A percentile compares a stretch with the other conserved stretches of the same genome.
Conservation (phyloP, 1,140 invertebrate genomes). For the Zaprionus africanus region DNA sequence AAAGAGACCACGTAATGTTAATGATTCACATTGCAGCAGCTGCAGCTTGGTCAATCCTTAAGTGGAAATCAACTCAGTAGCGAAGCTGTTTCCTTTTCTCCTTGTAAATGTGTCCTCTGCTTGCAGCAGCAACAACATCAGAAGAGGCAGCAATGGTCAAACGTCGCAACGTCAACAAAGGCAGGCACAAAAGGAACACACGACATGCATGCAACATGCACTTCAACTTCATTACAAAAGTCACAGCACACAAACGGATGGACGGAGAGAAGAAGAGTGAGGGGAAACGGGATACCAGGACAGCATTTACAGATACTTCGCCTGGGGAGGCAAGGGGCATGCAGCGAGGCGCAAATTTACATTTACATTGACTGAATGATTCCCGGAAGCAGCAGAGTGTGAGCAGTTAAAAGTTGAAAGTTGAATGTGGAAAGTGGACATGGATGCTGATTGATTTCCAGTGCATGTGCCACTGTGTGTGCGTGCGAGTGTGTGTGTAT, state of each 20-base stretch:
- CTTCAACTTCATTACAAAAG: conserved; percentile 70
- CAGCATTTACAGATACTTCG: conserved; percentile 5
- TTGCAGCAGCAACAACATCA: conserved; percentile 22
- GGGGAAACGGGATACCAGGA: conserved; percentile 32
- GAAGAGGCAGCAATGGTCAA: conserved; percentile 40
- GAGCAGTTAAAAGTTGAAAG: conserved; percentile 19
- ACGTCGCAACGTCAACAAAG: conserved; percentile 73
- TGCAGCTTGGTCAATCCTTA: background rate
- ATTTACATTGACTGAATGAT: conserved; percentile 81
- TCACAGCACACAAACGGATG: conserved; percentile 49
- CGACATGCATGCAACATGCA: conserved; percentile 51
- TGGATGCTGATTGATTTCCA: conserved; percentile 75
- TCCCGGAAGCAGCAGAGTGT: conserved; percentile 23
- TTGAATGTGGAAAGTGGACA: conserved; percentile 37
- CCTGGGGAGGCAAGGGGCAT: conserved; percentile 11
- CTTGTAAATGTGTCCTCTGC: conserved; percentile 32
- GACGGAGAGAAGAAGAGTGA: conserved; percentile 10
- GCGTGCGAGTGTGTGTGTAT: background rate
- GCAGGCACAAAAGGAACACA: conserved; percentile 37
- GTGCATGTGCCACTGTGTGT: conserved; percentile 39
- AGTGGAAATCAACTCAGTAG: conserved; percentile 2
- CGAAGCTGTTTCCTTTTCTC: background rate
- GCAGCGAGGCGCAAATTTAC: conserved; percentile 78
- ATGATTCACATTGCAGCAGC: background rate
- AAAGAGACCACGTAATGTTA: background rate